Evolutionary conservation across 2,797 vertebrate species (phyloP).

Genomic region (Chanos chanos): DNA sequence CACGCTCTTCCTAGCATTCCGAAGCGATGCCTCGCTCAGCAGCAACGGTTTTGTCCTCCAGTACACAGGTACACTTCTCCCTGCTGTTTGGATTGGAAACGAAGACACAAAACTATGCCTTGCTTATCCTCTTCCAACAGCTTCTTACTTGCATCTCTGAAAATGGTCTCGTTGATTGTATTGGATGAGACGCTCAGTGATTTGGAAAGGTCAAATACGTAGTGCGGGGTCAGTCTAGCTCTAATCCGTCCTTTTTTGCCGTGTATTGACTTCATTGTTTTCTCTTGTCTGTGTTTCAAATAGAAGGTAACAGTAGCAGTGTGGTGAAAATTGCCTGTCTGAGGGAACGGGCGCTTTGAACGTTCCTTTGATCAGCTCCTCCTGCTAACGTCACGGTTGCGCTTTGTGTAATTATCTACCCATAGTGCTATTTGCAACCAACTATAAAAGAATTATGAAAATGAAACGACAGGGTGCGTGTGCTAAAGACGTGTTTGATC

Average conservation of each 20-base stretch:
- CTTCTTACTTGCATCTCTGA: too few species aligned
- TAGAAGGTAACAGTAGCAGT: slow-evolving; percentile 47
- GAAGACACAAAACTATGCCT: too few species aligned
- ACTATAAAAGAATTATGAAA: slow-evolving; percentile 57
- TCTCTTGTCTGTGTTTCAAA: slow-evolving; percentile 37
- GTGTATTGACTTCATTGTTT: slow-evolving; percentile 56
- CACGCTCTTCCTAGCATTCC: slow-evolving; percentile 93
- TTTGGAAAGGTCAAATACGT: slow-evolving; percentile 5
- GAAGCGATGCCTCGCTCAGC: slow-evolving; percentile 95
- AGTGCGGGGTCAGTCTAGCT: slow-evolving; percentile 5
- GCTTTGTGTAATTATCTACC: slow-evolving; percentile 50
- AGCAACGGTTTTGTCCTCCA: slow-evolving; percentile 91
- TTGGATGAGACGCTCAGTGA: background rate
- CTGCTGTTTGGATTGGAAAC: too few species aligned
- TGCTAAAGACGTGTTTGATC: slow-evolving; percentile 53
- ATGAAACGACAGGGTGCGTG: slow-evolving; percentile 49
- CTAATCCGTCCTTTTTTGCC: slow-evolving; percentile 31
- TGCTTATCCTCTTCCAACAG: too few species aligned
- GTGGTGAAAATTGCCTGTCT: slow-evolving; percentile 47
- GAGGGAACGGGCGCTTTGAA: slow-evolving; percentile 42
- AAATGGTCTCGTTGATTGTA: too few species aligned
- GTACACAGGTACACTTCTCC: slow-evolving; percentile 81
- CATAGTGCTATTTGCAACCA: slow-evolving; percentile 29
- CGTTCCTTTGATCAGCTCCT: slow-evolving; percentile 11
- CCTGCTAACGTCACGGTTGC: background rate